These are phyloP conservation scores for Rafetus swinhoei DNA, from an alignment of 2,113 vertebrate genomes.

Conservation along the genomic window DNA sequence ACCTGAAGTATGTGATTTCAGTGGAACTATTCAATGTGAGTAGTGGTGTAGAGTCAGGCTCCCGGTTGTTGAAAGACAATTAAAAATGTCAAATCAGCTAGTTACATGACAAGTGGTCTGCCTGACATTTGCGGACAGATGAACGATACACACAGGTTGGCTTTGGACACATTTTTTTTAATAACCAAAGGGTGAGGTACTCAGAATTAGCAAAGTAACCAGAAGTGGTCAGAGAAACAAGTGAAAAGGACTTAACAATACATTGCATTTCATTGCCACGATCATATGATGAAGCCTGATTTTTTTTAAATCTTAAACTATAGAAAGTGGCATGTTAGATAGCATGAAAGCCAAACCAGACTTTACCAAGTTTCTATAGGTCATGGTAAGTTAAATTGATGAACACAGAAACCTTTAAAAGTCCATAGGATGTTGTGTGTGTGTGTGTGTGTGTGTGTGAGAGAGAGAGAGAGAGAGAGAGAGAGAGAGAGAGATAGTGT, in stretches of 20 bases:
- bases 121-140: background rate
- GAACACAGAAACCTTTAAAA: background rate
- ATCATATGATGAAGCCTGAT: rapidly evolving
- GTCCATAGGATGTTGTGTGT: background rate
- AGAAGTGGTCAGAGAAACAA: constrained; percentile 2
- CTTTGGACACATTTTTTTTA: too few relatives aligned
- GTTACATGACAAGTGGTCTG: background rate
- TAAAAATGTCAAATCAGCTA: background rate
- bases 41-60: background rate
- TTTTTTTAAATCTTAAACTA: background rate
- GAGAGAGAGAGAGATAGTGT: background rate
- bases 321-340: background rate
- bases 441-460: background rate
- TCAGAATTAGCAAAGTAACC: background rate
- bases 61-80: background rate
- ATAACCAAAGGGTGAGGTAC: background rate
- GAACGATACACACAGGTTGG: background rate
- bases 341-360: background rate
- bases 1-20: background rate
- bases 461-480: background rate
- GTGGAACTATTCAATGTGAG: too few relatives aligned
- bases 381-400: background rate
- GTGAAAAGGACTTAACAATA: background rate
- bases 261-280: background rate
- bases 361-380: background rate